Evolutionary conservation across 2,888 invertebrate species (phyloP), one percentile per base, ranked within the genome.

Genomic region (Oegoconia quadripuncta): DNA sequence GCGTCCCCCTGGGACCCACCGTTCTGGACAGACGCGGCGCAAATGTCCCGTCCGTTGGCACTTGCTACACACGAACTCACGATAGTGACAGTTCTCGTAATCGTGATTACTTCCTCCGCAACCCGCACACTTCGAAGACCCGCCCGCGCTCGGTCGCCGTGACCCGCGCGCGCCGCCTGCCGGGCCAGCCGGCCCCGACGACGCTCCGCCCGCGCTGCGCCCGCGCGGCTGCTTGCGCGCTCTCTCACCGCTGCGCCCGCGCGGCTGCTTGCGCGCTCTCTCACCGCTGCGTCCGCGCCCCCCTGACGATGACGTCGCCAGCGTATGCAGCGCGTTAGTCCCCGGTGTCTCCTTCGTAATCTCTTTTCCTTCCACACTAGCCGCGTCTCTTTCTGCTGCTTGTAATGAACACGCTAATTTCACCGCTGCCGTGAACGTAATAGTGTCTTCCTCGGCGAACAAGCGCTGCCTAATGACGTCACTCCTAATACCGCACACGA

Each of bases 21-120:
- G n/a, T 8, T 18, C 29, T 12, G 41, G 34, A 22, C 41, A 37
- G 18, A 41, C 41, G 3, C 30, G 37, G 1, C 37, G 41, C n/a
- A 37, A 7, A 20, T 41, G 37, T 8, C 41, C 37, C 2, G 25
- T 15, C 1, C 23, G 36, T 7, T 32, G 15, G 17, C 41, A 37
- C 8, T n/a, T 23, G 27, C 41, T 37, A 25, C 41, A 41, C 2
- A 14, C 18, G 16, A 11, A 41, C 2, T 29, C 16, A 4, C 22
- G 18, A 13, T 15, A 36, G 8, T 29, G 28, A 13, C 34, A 34
- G 11, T 13, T 3, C 5, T 4, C 6, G 23, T 26, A 7, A 6
- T 7, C 15, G 11, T 36, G 36, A 8, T 36, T 7, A 4, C 9
- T 14, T n/a, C 11, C 9, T 14, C 28, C 36, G 15, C 36, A 36